A percentile compares a stretch with the other conserved stretches of the same genome.
phyloP scores from a whole-genome alignment of 1,140 invertebrate genomes.

The Trichonephila inaurata region DNA sequence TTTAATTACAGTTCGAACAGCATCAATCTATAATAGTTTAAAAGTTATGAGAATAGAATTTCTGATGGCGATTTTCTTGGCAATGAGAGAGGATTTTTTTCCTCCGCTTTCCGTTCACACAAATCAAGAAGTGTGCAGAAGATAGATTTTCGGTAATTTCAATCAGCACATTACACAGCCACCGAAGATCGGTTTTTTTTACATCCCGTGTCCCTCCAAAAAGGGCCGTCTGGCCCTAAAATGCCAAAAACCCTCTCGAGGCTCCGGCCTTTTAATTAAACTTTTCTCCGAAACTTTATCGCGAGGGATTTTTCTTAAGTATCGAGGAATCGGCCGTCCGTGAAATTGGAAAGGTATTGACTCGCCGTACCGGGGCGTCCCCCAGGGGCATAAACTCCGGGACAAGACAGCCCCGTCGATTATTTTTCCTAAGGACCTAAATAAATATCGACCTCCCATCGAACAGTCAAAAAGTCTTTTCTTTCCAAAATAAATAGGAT shows the following conservation, averaged over 20 bases:
- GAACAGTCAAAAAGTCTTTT: constrained; percentile 11
- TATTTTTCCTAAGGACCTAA: constrained; percentile 51
- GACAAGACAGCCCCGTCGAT: constrained; percentile 42
- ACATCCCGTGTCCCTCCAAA: background rate
- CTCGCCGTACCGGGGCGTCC: background rate
- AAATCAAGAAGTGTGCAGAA: background rate
- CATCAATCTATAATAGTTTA: no score
- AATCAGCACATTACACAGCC: background rate
- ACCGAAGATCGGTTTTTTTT: background rate
- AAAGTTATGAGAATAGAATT: no score
- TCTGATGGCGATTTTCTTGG: no score
- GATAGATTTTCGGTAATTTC: background rate
- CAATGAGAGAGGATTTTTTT: no score
- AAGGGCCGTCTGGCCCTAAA: background rate
- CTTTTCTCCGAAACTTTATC: constrained; percentile 73
- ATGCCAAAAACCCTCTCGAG: background rate
- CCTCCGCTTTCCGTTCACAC: no score
- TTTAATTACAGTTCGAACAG: no score
- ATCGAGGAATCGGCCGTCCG: constrained; percentile 56
- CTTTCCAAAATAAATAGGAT: constrained; percentile 48
- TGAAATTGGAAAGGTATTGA: constrained; percentile 75
- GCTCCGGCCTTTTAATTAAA: constrained; percentile 71
- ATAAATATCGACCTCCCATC: constrained; percentile 59
- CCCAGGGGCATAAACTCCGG: constrained; percentile 29
- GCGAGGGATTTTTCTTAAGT: constrained; percentile 71